Percentiles rank a stretch among this genome's conserved stretches.
Conservation (phyloP, 2,888 invertebrate genomes). For the Bembecia ichneumoniformis region DNA sequence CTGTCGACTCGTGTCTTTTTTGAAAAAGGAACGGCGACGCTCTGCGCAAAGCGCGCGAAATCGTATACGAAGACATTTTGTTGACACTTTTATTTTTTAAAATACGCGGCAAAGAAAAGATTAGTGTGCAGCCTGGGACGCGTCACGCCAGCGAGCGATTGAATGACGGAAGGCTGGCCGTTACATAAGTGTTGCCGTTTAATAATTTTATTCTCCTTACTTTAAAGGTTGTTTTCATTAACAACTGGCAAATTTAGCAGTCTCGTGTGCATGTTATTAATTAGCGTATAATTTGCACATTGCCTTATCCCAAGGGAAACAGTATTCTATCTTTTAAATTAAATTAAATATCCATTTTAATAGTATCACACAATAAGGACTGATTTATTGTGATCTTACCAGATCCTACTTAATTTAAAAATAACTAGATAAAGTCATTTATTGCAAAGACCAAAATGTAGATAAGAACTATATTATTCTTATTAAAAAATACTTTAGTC, state of each 20-base stretch:
- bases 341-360: too few relatives aligned
- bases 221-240: background rate
- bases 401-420: too few relatives aligned
- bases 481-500: too few relatives aligned
- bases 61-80: conserved; percentile 44
- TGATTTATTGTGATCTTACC: too few relatives aligned
- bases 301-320: too few relatives aligned
- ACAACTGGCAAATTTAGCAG: background rate
- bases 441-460: too few relatives aligned
- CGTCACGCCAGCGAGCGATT: conserved; percentile 3
- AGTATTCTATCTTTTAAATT: too few relatives aligned
- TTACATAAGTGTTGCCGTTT: conserved; percentile 4
- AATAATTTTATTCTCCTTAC: background rate
- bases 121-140: conserved; percentile 3
- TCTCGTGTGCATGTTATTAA: too few relatives aligned
- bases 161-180: conserved; percentile 5
- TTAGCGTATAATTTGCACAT: too few relatives aligned
- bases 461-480: too few relatives aligned
- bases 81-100: conserved; percentile 4
- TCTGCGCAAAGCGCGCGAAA: conserved; percentile 51
- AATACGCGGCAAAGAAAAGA: background rate
- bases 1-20: conserved; percentile 57
- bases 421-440: too few relatives aligned
- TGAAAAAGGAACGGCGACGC: conserved; percentile 50
- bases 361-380: too few relatives aligned